Percentiles rank a stretch among this genome's conserved stretches.
These are phyloP conservation scores for Hemicordylus capensis DNA, from an alignment of 2,113 vertebrate species.

Conservation along the genomic window DNA sequence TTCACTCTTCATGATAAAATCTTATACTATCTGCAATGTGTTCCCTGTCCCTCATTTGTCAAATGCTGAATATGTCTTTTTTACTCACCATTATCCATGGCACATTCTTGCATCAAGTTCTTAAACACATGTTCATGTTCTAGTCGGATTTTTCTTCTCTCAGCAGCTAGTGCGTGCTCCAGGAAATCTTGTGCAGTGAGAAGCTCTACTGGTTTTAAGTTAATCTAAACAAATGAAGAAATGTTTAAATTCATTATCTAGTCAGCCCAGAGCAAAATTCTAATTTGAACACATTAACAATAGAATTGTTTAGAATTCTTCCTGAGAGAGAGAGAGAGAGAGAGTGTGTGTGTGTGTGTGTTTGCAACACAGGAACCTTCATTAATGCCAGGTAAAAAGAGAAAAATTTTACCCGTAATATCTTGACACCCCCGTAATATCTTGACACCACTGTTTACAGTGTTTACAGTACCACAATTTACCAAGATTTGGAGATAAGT, in stretches of 20 bases:
- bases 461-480: neutral
- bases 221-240: conserved; percentile 64
- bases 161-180: conserved; percentile 77
- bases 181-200: conserved; percentile 69
- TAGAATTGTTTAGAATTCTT: conserved; percentile 31
- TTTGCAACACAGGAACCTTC: conserved; percentile 3
- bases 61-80: neutral
- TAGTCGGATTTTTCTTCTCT: conserved; percentile 78
- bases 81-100: conserved; percentile 44
- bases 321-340: no score
- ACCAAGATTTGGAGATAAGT: neutral
- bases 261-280: conserved; percentile 16
- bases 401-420: conserved; percentile 24
- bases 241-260: neutral
- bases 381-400: neutral
- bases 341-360: no score
- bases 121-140: conserved; percentile 73
- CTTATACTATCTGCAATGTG: no score
- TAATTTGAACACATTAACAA: neutral
- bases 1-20: no score
- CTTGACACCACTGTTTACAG: conserved; percentile 1
- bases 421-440: conserved; percentile 7
- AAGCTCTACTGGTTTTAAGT: conserved; percentile 73
- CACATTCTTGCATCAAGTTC: conserved; percentile 73
- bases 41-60: no score